phyloP scores from a whole-genome alignment of 2,113 vertebrate species.

The Dipodomys stephensi region DNA sequence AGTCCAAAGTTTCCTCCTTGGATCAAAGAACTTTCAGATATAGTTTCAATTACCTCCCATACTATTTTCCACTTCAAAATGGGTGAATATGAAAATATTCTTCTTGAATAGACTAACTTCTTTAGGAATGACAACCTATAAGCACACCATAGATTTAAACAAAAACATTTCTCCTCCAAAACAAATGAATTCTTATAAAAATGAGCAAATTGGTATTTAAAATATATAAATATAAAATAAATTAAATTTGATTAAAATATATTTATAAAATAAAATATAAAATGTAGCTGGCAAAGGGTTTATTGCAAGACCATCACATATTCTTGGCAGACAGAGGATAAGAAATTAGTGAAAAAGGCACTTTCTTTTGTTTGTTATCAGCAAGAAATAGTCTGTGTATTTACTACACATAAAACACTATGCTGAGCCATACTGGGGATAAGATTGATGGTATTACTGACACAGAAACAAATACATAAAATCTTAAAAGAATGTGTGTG shows the following conservation, averaged over 20 bases:
- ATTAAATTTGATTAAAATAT: too few species aligned
- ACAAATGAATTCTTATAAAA: not conserved
- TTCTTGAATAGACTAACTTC: not conserved
- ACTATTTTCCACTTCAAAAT: conserved; percentile 1
- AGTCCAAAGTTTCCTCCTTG: conserved; percentile 3
- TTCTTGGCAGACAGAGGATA: not conserved
- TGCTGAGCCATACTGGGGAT: not conserved
- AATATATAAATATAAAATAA: too few species aligned
- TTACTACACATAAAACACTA: conserved; percentile 8
- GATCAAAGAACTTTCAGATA: conserved; percentile 21
- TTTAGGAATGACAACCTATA: not conserved
- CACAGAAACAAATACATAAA: conserved; percentile 26
- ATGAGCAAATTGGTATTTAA: not conserved
- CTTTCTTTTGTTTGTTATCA: not conserved
- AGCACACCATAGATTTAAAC: not conserved
- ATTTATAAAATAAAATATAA: conserved; percentile 39
- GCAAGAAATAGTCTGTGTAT: not conserved
- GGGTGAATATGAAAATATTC: not conserved
- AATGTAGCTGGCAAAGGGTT: conserved; percentile 1
- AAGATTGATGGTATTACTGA: conserved; percentile 9
- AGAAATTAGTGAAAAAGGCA: conserved; percentile 35
- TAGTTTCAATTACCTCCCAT: not conserved
- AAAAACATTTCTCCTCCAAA: too few species aligned
- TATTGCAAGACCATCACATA: conserved; percentile 24
- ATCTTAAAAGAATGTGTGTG: not conserved